phyloP scores from a whole-genome alignment of 53 echinoderm and acorn worm species.

The Apostichopus leukothele region DNA sequence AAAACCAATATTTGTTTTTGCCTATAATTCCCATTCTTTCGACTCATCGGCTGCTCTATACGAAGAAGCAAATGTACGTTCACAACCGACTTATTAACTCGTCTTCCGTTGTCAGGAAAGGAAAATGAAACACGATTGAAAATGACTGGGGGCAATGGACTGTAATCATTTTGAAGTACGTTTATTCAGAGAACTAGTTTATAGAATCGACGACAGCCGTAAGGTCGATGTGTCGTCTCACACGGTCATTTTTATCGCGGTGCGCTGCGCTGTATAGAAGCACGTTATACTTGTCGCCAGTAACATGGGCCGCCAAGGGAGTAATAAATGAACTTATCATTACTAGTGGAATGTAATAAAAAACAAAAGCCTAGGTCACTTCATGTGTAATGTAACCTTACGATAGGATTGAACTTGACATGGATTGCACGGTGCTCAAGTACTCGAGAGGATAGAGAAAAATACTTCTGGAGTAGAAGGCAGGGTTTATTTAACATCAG shows the following conservation, averaged over 20 bases:
- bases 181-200: slow-evolving; percentile 37
- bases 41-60: too few relatives aligned
- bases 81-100: neutral
- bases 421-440: neutral
- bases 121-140: neutral
- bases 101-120: neutral
- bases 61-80: neutral
- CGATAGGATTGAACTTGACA: neutral
- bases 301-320: neutral
- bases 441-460: neutral
- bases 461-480: neutral
- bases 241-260: neutral
- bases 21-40: too few relatives aligned
- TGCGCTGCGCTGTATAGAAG: neutral
- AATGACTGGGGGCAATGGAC: slow-evolving; percentile 16
- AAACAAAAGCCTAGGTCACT: neutral
- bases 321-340: neutral
- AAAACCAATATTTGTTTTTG: too few relatives aligned
- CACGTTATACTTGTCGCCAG: neutral
- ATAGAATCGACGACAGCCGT: slow-evolving; percentile 4
- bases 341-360: neutral
- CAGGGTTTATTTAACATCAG: too few relatives aligned
- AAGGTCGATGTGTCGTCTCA: neutral
- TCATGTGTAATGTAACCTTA: neutral
- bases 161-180: slow-evolving; percentile 38